phyloP scores from a whole-genome alignment of 2,797 vertebrate genomes.

The Sebastes hubbsi region DNA sequence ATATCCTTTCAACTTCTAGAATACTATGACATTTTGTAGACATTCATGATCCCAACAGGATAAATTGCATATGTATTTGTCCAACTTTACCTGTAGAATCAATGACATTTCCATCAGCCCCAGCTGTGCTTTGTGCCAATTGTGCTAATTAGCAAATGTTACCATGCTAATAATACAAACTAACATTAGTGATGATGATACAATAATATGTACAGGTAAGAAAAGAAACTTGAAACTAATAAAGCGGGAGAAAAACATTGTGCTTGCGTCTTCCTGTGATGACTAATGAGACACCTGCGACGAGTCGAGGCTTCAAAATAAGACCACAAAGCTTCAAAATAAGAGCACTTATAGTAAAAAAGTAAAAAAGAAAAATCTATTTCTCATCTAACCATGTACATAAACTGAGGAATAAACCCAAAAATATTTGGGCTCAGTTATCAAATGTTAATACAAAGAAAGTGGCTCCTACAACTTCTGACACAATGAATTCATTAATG shows the following conservation, averaged over 20 bases:
- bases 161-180: no score
- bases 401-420: background rate
- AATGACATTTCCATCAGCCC: no score
- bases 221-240: background rate
- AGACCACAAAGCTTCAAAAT: background rate
- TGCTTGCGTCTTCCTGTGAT: background rate
- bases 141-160: no score
- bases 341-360: background rate
- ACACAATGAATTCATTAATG: background rate
- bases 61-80: no score
- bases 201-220: background rate
- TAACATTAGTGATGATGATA: background rate
- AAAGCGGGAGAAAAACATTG: background rate
- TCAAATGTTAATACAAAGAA: background rate
- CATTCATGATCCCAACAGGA: no score
- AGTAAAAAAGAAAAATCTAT: background rate
- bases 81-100: no score
- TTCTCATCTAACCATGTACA: background rate
- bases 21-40: no score
- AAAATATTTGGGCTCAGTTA: background rate
- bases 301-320: background rate
- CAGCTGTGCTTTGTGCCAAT: no score
- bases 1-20: no score
- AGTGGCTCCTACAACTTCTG: background rate
- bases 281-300: background rate